Percentiles rank a stretch among this genome's conserved stretches.
These are phyloP conservation scores for Wasmannia auropunctata DNA, from an alignment of 1,140 invertebrate genomes.

Conservation along the genomic window DNA sequence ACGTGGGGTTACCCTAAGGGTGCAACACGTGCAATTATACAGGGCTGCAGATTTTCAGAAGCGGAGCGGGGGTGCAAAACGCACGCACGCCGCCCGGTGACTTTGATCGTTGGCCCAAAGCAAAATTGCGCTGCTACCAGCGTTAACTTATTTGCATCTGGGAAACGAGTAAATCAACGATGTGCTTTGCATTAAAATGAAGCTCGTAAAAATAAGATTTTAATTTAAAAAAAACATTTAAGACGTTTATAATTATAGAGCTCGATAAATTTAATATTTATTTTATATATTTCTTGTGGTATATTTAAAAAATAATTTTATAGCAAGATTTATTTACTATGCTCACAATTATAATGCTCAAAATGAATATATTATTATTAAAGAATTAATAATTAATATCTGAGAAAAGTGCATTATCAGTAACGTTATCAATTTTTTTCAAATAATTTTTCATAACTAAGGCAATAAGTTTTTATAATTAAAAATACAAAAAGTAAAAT, in stretches of 20 bases:
- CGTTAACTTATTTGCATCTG: constrained; percentile 24
- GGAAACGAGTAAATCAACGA: neutral
- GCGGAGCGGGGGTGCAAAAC: constrained; percentile 1
- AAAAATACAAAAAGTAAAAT: neutral
- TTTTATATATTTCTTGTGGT: constrained; percentile 3
- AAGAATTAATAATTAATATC: neutral
- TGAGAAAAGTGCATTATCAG: too few relatives aligned
- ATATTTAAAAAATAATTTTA: neutral
- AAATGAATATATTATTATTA: neutral
- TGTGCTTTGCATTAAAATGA: neutral
- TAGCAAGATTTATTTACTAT: neutral
- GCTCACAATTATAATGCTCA: neutral
- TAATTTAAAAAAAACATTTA: too few relatives aligned
- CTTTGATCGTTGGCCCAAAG: constrained; percentile 46
- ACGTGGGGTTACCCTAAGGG: constrained; percentile 22
- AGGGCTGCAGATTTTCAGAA: constrained; percentile 46
- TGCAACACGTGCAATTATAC: constrained; percentile 52
- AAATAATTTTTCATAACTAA: neutral
- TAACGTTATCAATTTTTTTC: neutral
- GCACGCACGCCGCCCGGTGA: neutral
- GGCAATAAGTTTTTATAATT: too few relatives aligned
- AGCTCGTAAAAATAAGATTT: neutral
- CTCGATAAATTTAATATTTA: neutral
- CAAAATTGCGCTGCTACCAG: constrained; percentile 4
- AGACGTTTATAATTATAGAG: too few relatives aligned